phyloP scores from a whole-genome alignment of 2,797 vertebrate species.

The Acipenser ruthenus region DNA sequence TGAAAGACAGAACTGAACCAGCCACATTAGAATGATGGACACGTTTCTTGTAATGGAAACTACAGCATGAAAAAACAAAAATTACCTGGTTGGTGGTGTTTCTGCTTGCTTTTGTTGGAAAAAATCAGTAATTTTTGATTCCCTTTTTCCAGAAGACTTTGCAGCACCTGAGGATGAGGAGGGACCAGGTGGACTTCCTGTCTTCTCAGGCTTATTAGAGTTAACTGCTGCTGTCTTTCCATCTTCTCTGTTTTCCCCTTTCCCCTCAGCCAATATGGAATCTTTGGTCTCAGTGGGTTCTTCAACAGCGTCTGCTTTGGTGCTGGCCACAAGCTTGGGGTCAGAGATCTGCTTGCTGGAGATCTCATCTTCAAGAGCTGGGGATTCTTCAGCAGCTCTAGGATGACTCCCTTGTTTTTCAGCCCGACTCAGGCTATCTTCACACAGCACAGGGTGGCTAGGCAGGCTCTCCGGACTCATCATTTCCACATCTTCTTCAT shows the following conservation, averaged over 20 bases:
- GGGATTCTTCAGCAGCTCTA: conserved; percentile 4
- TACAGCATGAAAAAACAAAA: neutral
- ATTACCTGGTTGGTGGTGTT: conserved; percentile 29
- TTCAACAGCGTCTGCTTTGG: neutral
- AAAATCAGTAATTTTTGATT: conserved; percentile 74
- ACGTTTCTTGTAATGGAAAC: neutral
- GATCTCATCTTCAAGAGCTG: conserved; percentile 26
- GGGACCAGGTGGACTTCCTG: neutral
- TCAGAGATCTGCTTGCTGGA: conserved; percentile 20
- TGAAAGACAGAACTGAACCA: neutral
- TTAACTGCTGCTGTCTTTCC: neutral
- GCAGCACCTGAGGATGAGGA: conserved; percentile 20
- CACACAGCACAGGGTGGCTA: conserved; percentile 16
- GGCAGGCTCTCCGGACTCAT: conserved; percentile 44
- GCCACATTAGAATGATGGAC: neutral
- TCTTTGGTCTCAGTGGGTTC: conserved; percentile 19
- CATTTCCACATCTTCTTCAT: conserved; percentile 49
- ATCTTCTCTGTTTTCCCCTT: conserved; percentile 10
- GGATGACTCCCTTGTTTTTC: conserved; percentile 1
- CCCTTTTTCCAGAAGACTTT: conserved; percentile 48
- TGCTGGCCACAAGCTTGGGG: conserved; percentile 15
- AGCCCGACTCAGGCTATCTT: neutral
- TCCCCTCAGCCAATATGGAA: conserved; percentile 4
- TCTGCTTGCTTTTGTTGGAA: conserved; percentile 40
- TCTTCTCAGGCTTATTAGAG: conserved; percentile 22